A percentile compares a stretch with the other conserved stretches of the same genome.
These are phyloP conservation scores for Spea multiplicata DNA, from an alignment of 2,113 vertebrate species.

Conservation along the genomic window DNA sequence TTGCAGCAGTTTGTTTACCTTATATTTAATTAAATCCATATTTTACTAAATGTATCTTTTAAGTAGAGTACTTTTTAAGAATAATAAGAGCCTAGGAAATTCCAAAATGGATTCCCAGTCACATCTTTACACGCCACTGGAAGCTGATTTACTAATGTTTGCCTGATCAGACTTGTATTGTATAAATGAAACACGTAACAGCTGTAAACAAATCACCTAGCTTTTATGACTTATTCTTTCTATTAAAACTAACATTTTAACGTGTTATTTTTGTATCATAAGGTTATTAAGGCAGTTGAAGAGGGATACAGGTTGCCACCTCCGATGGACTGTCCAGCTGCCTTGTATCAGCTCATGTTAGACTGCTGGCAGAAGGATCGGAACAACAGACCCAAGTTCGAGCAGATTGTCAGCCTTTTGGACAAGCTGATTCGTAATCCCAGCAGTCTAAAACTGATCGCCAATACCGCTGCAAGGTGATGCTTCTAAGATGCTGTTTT, in stretches of 20 bases:
- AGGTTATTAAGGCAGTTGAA: constrained; percentile 98
- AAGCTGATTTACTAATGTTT: no score
- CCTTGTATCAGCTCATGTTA: constrained; percentile 95
- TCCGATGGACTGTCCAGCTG: constrained; percentile 97
- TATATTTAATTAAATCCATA: constrained; percentile 12
- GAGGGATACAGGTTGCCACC: constrained; percentile 95
- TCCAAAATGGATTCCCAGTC: not conserved
- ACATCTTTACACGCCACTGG: not conserved
- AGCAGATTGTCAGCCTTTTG: constrained; percentile 97
- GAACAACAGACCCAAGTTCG: constrained; percentile 96
- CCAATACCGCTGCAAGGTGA: constrained; percentile 92
- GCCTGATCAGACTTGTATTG: no score
- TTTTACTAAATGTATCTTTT: constrained; percentile 41
- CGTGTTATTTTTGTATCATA: constrained; percentile 6
- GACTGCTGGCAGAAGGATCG: constrained; percentile 99
- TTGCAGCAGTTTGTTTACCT: constrained; percentile 43
- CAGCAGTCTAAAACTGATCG: constrained; percentile 92
- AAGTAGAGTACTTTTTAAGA: not conserved
- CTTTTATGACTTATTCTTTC: no score
- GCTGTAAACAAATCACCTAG: no score
- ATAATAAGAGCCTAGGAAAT: not conserved
- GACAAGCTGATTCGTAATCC: constrained; percentile 98
- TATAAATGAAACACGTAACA: no score
- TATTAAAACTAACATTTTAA: not conserved
- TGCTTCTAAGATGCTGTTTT: constrained; percentile 7